These are phyloP conservation scores for Loxodonta africana DNA, from an alignment of 2,113 vertebrate genomes.

Conservation along the genomic window DNA sequence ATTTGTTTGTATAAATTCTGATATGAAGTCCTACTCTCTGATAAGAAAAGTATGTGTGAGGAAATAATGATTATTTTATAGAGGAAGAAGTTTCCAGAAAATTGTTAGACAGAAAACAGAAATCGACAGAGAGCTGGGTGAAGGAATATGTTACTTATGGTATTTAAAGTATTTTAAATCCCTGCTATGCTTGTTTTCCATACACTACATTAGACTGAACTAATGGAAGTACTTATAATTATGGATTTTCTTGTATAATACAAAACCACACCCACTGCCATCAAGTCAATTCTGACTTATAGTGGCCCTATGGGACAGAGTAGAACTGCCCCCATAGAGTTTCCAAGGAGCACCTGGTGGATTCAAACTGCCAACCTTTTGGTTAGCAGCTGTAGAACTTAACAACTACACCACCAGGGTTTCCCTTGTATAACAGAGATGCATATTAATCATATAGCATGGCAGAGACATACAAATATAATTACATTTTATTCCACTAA, in stretches of 20 bases:
- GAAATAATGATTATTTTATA: neutral
- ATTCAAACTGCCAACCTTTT: too few relatives aligned
- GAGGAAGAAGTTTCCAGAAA: neutral
- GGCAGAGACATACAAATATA: neutral
- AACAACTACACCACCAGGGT: too few relatives aligned
- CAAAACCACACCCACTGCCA: too few relatives aligned
- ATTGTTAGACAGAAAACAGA: neutral
- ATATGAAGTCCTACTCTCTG: slow-evolving; percentile 55
- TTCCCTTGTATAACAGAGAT: neutral
- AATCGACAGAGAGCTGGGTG: neutral
- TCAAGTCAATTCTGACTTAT: too few relatives aligned
- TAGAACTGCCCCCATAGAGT: too few relatives aligned
- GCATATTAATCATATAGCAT: neutral
- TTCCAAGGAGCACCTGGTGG: too few relatives aligned
- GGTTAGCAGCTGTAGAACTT: too few relatives aligned
- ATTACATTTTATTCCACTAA: neutral
- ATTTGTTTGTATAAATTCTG: slow-evolving; percentile 78
- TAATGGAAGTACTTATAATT: neutral
- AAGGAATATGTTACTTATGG: neutral
- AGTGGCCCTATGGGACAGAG: too few relatives aligned
- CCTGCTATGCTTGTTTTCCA: neutral
- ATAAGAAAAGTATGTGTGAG: slow-evolving; percentile 41
- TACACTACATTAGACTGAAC: neutral
- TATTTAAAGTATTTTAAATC: neutral
- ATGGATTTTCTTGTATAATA: neutral